Base-by-base conservation (phyloP, 2,888 invertebrate species). In the Pachymerium ferrugineum region DNA sequence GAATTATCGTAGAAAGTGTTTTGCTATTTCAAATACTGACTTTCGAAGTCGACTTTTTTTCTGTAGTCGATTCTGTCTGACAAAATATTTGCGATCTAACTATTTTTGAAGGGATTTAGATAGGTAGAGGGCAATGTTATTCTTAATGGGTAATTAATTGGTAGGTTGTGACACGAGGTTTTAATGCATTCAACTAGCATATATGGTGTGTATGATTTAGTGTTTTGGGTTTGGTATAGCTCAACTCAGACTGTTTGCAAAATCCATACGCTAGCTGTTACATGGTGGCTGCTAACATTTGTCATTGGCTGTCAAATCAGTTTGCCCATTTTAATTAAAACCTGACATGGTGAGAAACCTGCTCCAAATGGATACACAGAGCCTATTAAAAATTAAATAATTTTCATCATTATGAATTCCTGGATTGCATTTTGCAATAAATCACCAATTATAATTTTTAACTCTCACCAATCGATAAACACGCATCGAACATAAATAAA, bases 171-270 rank as follows among this genome's bases (percentile, higher is more conserved):
- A 54, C 54, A 54, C 54, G 22, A 25, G n/a, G n/a, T n/a, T n/a
- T n/a, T n/a, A n/a, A n/a, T n/a, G n/a, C n/a, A 54, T 54, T 54
- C 22, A 5, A 54, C 3, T 54, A 28, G 54, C 54, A 54, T 25
- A 54, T 12, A 25, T 25, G 8, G 54, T 22, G 54, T 54, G 22
- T 8, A 54, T 54, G 54, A 54, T 54, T 54, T 54, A 54, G 54
- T 54, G 54, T 54, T 54, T 54, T 54, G 54, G n/a, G 54, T 54
- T 54, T 54, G 54, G 54, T 54, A n/a, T n/a, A n/a, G n/a, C n/a
- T n/a, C n/a, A n/a, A n/a, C n/a, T 25, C 25, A 54, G 54, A 12
- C 22, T 54, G 25, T 22, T 12, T 54, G 22, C 47, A 47, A 47
- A 47, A 47, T 47, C 47, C 47, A 54, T 54, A 54, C 28, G 25